Conservation (phyloP, 2,797 vertebrate genomes). For the Argya squamiceps region DNA sequence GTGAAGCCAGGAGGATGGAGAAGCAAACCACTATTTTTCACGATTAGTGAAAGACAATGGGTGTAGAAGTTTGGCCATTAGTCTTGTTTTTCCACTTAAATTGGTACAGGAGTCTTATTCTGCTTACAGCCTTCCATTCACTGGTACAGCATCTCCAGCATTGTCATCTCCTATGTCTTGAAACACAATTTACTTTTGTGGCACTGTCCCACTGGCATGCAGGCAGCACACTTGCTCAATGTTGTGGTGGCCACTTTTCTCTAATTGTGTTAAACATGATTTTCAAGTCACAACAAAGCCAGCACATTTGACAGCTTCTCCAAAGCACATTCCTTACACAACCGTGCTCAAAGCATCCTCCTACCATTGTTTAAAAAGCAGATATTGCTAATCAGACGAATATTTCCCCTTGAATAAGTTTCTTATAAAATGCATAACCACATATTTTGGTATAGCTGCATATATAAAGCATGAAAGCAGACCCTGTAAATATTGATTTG, state of each 20-base stretch:
- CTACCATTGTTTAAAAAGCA: neutral
- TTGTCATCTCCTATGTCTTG: neutral
- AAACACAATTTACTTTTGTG: neutral
- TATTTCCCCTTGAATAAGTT: neutral
- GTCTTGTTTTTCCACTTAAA: neutral
- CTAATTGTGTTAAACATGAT: neutral
- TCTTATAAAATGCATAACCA: neutral
- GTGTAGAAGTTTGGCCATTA: neutral
- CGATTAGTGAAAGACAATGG: neutral
- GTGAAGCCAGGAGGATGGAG: neutral
- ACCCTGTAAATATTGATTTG: neutral
- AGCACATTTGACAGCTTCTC: neutral
- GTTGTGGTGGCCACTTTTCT: neutral
- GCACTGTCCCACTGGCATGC: rapidly evolving
- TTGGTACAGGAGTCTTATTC: neutral
- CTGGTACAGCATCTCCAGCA: neutral
- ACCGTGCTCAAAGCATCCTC: neutral
- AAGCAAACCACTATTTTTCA: neutral
- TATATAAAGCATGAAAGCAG: neutral
- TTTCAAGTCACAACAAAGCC: neutral
- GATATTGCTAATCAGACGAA: neutral
- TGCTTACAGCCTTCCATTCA: neutral
- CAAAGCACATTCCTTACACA: neutral
- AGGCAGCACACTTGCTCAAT: rapidly evolving
- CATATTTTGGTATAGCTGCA: neutral